A percentile compares a stretch with the other conserved stretches of the same genome.
Evolutionary conservation across 2,797 vertebrate species (phyloP).

Genomic region (Naso thynnoides): DNA sequence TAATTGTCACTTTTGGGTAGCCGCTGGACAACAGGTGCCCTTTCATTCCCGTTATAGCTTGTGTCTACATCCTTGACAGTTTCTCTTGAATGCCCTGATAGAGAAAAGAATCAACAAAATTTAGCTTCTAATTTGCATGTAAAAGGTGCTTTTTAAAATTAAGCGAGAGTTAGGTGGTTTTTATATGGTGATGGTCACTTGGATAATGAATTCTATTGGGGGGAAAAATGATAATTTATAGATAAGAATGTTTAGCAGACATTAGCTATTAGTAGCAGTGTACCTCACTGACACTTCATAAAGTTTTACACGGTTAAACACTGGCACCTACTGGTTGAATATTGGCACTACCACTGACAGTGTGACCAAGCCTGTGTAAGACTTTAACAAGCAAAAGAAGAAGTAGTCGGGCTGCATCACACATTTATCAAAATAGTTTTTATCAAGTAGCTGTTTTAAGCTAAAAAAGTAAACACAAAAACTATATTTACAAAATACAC

Average conservation of each 20-base stretch:
- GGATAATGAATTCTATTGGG: neutral
- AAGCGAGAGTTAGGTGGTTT: neutral
- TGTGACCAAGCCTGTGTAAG: neutral
- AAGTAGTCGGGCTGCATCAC: too few relatives aligned
- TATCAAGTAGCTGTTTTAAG: neutral
- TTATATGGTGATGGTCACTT: neutral
- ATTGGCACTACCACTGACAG: neutral
- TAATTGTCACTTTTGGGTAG: constrained; percentile 69
- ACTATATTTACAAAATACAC: neutral
- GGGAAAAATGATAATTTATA: neutral
- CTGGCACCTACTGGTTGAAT: constrained; percentile 59
- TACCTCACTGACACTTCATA: neutral
- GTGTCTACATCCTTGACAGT: constrained; percentile 73
- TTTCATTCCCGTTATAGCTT: constrained; percentile 78
- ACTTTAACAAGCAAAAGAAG: neutral
- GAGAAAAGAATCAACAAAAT: constrained; percentile 15
- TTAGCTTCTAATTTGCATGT: too few relatives aligned
- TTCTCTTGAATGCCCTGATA: constrained; percentile 75
- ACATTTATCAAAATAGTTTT: neutral
- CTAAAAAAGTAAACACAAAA: neutral
- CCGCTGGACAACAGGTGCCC: constrained; percentile 62
- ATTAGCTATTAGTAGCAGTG: neutral
- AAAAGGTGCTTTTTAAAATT: neutral
- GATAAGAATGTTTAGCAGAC: neutral
- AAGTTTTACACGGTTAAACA: constrained; percentile 38